Evolutionary conservation across 2,113 vertebrate genomes (phyloP), one percentile per base, ranked within the genome.

Genomic region (Varanus salvator): DNA sequence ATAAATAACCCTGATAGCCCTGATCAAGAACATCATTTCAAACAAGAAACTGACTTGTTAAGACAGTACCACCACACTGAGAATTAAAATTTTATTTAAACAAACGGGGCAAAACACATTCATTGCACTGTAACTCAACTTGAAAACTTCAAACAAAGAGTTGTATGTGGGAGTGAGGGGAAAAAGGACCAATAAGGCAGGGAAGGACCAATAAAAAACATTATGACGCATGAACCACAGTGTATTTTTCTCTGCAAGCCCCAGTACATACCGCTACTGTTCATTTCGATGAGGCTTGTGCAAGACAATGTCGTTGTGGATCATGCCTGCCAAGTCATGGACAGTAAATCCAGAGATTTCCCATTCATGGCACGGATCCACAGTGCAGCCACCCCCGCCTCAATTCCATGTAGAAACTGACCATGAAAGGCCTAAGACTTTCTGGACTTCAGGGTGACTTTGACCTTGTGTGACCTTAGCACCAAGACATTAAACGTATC

Each of bases 371-470:
- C 34, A 66, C n/a, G 44, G 75, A 86, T 34, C 27, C 29, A 52
- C 29, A 80, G 57, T 50, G 27, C 1, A 0, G 1, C 1, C 3
- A 72, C 69, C 38, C 48, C 1, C 29, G 1, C 2, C 4, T 15
- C 31, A 3, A n/a, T 2, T 2, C 21, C 38, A 60, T 54, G 31
- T 57, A 38, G 31, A 85, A 57, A 44, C 9, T 76, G 71, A 86
- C 54, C 12, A 23, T 23, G 50, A 23, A 75, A 60, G 25, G 5
- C 7, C 23, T 25, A 75, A 44, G 31, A 3, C 11, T 50, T 80
- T 3, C 27, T 48, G 8, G 69, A 3, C 34, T 4, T 72, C 31
- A 7, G 78, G n/a, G 6, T 50, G 75, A 52, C 0, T 0, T 0
- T 6, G 38, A 1, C 15, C 72, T 34, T 1, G 17, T 48, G 2